Percentiles rank a stretch among this genome's conserved stretches.
Evolutionary conservation across 2,113 vertebrate genomes (phyloP).

Genomic region (Ptyas mucosa): DNA sequence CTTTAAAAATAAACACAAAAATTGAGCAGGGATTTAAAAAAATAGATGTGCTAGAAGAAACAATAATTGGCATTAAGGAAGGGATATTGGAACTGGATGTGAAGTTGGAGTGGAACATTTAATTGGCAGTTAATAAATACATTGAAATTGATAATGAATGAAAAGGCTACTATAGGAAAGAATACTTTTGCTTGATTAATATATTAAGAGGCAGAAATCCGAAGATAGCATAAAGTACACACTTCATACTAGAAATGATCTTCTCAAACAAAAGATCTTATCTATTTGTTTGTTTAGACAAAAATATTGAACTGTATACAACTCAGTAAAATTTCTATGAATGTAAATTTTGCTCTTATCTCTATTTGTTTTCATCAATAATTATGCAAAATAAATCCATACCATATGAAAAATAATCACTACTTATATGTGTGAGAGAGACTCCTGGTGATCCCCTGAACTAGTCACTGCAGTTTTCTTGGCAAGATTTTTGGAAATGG

Average conservation of each 20-base stretch:
- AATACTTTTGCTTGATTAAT: neutral
- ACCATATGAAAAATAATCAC: neutral
- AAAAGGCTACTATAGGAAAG: slow-evolving; percentile 2
- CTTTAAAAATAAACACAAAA: neutral
- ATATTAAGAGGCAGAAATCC: neutral
- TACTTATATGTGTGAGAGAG: neutral
- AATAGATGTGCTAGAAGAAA: neutral
- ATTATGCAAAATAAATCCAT: neutral
- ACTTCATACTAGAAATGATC: slow-evolving; percentile 10
- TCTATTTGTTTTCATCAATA: neutral
- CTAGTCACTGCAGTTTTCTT: neutral
- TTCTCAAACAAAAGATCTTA: neutral
- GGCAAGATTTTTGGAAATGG: neutral
- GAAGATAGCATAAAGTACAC: neutral
- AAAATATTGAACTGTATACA: neutral
- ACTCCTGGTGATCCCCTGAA: neutral
- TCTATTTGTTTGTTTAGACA: neutral
- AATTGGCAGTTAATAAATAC: neutral
- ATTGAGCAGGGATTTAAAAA: neutral
- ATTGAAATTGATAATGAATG: neutral
- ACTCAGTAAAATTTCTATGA: neutral
- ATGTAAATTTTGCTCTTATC: neutral
- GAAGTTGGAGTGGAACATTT: neutral
- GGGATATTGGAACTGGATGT: neutral
- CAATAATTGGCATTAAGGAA: neutral